Evolutionary conservation across 2,113 vertebrate genomes (phyloP).

Genomic region (Miniopterus natalensis): DNA sequence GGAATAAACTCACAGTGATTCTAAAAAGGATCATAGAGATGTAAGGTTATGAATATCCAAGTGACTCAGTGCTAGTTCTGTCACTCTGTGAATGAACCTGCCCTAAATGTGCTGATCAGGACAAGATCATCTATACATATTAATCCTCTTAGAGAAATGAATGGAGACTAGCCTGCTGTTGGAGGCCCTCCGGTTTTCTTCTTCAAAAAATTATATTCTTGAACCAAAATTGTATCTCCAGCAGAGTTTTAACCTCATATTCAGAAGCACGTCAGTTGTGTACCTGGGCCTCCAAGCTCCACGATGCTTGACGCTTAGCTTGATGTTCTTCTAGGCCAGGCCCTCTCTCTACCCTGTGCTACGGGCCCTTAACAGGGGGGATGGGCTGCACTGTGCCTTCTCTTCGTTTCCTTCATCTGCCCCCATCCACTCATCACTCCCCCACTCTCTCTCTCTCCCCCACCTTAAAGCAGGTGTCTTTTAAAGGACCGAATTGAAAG

Average conservation of each 20-base stretch:
- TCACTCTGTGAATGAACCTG: neutral
- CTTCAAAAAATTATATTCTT: slow-evolving; percentile 10
- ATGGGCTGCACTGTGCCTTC: neutral
- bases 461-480: slow-evolving; percentile 71
- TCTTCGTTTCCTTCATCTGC: neutral
- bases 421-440: neutral
- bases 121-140: neutral
- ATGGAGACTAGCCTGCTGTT: neutral
- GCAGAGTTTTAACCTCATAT: neutral
- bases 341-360: neutral
- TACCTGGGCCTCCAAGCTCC: neutral
- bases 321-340: neutral
- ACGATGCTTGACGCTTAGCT: neutral
- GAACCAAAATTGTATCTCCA: neutral
- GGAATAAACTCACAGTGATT: neutral
- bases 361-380: neutral
- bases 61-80: neutral
- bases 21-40: neutral
- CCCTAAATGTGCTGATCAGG: neutral
- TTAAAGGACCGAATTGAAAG: neutral
- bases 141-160: slow-evolving; percentile 19
- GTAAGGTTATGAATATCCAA: neutral
- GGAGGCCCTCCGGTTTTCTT: neutral
- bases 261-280: neutral
- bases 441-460: neutral